Evolutionary conservation across 2,113 vertebrate species (phyloP).

Genomic region (Phyllostomus hastatus): DNA sequence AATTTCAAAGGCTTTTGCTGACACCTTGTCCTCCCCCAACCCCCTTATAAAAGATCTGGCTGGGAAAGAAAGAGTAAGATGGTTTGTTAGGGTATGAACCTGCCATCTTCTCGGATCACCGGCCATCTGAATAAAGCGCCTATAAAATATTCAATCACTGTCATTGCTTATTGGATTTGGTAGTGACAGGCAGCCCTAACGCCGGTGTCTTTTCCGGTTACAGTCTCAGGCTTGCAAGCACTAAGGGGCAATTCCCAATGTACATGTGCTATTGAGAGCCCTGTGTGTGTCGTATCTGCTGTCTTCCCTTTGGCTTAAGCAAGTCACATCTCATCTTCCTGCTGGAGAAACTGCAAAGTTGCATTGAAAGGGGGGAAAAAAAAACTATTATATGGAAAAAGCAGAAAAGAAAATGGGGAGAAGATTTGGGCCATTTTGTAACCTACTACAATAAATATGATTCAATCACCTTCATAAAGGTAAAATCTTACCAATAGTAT

Average conservation of each 20-base stretch:
- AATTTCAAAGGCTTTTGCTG: no score
- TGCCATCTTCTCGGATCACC: no score
- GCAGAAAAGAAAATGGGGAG: neutral
- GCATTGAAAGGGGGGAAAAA: neutral
- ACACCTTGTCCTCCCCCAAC: no score
- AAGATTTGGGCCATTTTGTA: neutral
- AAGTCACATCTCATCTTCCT: neutral
- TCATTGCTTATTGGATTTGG: no score
- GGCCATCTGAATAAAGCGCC: no score
- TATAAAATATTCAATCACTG: no score
- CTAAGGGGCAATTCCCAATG: no score
- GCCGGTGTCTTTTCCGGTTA: no score
- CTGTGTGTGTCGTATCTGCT: neutral
- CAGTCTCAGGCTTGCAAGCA: neutral
- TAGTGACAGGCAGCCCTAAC: no score
- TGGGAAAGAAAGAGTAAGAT: no score
- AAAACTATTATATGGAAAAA: neutral
- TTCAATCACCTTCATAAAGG: neutral
- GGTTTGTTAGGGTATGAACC: no score
- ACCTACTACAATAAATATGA: neutral
- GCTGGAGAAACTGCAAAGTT: neutral
- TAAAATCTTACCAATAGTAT: neutral
- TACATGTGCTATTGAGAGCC: neutral
- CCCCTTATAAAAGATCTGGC: no score
- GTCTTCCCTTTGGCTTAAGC: neutral